Evolutionary conservation across 2,888 invertebrate genomes (phyloP).

Genomic region (Athripsodes cinereus): DNA sequence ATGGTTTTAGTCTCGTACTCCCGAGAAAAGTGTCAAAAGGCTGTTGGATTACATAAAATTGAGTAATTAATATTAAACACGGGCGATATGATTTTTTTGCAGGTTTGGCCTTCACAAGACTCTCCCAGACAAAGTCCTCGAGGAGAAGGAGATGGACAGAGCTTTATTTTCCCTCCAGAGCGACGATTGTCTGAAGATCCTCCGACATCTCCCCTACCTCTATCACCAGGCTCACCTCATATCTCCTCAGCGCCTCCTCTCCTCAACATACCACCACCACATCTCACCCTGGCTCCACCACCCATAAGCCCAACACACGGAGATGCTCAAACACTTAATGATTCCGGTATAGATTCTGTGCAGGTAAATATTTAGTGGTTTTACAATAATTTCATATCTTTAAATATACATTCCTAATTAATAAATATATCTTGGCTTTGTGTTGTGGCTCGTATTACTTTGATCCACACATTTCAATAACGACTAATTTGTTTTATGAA

Average conservation of each 20-base stretch:
- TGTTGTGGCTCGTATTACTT: no score
- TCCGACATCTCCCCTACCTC: slow-evolving; percentile 43
- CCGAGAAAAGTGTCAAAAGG: no score
- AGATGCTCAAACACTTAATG: slow-evolving; percentile 35
- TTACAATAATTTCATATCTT: no score
- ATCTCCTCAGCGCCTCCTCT: slow-evolving; percentile 33
- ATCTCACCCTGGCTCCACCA: slow-evolving; percentile 7
- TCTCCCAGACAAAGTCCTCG: slow-evolving; percentile 65
- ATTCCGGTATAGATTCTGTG: slow-evolving; percentile 67
- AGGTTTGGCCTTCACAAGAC: slow-evolving; percentile 68
- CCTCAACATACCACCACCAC: slow-evolving; percentile 5
- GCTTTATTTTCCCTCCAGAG: slow-evolving; percentile 58
- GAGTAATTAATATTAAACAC: no score
- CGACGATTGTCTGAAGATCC: slow-evolving; percentile 30
- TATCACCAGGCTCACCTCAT: slow-evolving; percentile 40
- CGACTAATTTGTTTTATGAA: no score
- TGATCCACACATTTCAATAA: no score
- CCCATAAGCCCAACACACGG: slow-evolving; percentile 46
- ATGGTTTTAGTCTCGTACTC: no score
- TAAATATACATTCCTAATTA: no score
- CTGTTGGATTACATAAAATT: no score
- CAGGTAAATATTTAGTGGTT: slow-evolving; percentile 44
- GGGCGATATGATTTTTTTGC: no score
- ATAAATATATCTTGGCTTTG: no score
- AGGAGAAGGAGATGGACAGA: slow-evolving; percentile 61